Evolutionary conservation across 2,888 invertebrate genomes (phyloP), one percentile per base, ranked within the genome.

Genomic region (Eurois occulta): DNA sequence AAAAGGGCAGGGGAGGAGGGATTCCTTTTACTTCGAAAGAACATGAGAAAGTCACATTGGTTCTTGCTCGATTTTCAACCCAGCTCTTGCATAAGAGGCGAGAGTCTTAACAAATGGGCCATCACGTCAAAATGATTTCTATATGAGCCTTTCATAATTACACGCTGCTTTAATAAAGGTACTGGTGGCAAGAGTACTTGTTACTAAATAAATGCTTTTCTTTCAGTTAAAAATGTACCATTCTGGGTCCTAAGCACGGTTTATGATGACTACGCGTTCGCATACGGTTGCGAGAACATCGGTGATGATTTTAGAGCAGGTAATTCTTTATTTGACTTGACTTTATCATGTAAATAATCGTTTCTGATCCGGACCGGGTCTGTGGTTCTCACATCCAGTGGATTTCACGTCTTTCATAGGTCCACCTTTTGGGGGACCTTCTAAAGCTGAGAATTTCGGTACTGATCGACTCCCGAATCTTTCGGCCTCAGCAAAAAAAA

Each of bases 221-320:
- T 78, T 88, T 82, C 87, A 93, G 94, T 58, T 88, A 94, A 88
- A 78, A 90, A 35, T 75, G 89, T 93, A 79, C 94, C 94, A 4
- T 94, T 93, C 80, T 93, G 92, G 91, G 89, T 95, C 43, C 65
- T 95, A 32, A 87, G 94, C 52, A 97, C 97, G 0, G 97, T 98
- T 90, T 98, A 98, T 89, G 93, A 92, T 0, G 94, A 95, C 83
- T 98, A 97, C 86, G 95, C 97, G 0, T 95, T 98, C 2, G 97
- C 97, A 16, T 98, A 97, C 95, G 97, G 97, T 74, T 98, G 98
- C 88, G 93, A 94, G 7, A 95, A 95, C 55, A 74, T 90, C 21
- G 70, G 79, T 58, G 28, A 77, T 7, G 92, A 95, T 78, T 94
- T 89, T 71, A 94, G 93, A 93, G 90, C 87, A 89, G 91, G 96